These are phyloP conservation scores for Mimumesa dahlbomi DNA, from an alignment of 2,888 invertebrate species.

Conservation along the genomic window DNA sequence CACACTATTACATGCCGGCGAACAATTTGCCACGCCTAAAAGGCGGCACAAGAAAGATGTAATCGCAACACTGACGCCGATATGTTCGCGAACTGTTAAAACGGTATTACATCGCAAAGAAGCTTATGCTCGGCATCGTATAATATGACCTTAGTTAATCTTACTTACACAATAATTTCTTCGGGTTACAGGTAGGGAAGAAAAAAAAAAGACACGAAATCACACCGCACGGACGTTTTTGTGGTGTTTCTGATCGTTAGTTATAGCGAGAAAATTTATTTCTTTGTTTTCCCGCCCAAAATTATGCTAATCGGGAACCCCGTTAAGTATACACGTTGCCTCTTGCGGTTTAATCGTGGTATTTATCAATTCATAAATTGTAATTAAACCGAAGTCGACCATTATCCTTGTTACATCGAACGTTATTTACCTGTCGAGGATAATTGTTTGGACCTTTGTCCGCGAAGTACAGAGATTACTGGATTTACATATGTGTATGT, in stretches of 20 bases:
- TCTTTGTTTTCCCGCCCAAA: too few relatives aligned
- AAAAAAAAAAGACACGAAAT: neutral
- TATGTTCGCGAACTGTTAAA: conserved; percentile 48
- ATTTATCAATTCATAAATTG: too few relatives aligned
- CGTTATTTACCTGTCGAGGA: too few relatives aligned
- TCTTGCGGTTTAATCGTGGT: too few relatives aligned
- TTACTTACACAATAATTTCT: conserved; percentile 31
- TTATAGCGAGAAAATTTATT: neutral
- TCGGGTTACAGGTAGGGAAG: neutral
- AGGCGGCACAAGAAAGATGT: conserved; percentile 38
- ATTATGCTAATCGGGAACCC: too few relatives aligned
- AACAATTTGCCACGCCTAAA: conserved; percentile 53
- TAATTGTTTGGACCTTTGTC: too few relatives aligned
- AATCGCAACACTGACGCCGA: conserved; percentile 40
- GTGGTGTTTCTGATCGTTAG: neutral
- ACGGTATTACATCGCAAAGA: conserved; percentile 43
- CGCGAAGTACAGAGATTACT: too few relatives aligned
- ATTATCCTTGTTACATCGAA: too few relatives aligned
- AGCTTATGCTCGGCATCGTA: conserved; percentile 35
- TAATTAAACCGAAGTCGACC: too few relatives aligned
- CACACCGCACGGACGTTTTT: neutral
- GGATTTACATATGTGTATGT: too few relatives aligned
- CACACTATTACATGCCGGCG: conserved; percentile 47
- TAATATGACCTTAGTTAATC: conserved; percentile 44
- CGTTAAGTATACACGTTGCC: too few relatives aligned